Base-by-base conservation (phyloP, 2,888 invertebrate genomes). In the Agonopterix alstromeriana region DNA sequence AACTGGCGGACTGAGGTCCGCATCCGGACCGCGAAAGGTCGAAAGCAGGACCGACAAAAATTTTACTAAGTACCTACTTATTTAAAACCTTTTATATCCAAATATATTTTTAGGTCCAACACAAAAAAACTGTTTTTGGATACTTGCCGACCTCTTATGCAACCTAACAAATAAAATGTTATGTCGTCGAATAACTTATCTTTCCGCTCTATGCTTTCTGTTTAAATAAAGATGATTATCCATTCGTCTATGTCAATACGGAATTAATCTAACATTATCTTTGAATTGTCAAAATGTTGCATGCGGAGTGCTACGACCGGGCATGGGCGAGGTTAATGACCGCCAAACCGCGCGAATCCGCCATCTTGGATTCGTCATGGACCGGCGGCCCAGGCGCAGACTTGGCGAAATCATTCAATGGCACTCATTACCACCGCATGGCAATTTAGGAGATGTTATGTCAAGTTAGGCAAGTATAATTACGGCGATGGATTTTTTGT, bases 361-460 rank as follows among this genome's bases (percentile, higher is more conserved):
- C 87, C 86, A 86, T 85, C 68, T 85, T 84, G 79, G 73, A 78
- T 78, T 77, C 85, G 87, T 87, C 85, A 87, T 82, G 87, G 77
- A 73, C 68, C 71, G 73, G 81, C 35, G 40, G 46, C 45, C 41
- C 41, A 35, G 41, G 41, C 46, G 40, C 46, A 41, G 35, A 45
- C 17, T 14, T 36, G 12, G 45, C 45, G 45, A 45, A 43, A 17
- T 35, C 27, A 9, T 41, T 12, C 47, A 42, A 43, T 12, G 36
- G 10, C 17, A 36, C 43, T 12, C 27, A 14, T 42, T n/a, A 12
- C 42, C n/a, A 11, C 11, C 7, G 42, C 11, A 12, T 11, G 11
- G 42, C 8, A 42, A 11, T 42, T 42, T 12, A 12, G 42, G 8
- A 38, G 38, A 38, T 10, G 10, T 38, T 38, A 38, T 38, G 38